phyloP scores from a whole-genome alignment of 1,140 invertebrate genomes.

The Zaprionus ghesquierei region DNA sequence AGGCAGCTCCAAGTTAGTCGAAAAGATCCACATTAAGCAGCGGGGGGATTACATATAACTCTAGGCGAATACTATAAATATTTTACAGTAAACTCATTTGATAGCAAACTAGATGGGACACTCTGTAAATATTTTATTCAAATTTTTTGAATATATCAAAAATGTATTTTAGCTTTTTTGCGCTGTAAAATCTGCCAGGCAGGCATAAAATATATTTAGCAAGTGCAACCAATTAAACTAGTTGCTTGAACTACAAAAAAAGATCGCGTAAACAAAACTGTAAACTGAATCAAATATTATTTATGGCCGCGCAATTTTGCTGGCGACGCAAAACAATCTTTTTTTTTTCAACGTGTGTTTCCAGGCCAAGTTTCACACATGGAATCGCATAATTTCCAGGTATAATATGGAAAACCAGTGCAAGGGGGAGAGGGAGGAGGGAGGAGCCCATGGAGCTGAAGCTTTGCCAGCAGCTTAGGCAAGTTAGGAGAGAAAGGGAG shows the following conservation, averaged over 20 bases:
- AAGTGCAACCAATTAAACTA: constrained; percentile 30
- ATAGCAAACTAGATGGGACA: background rate
- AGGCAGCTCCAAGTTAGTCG: background rate
- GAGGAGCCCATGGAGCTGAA: background rate
- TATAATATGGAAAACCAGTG: constrained; percentile 35
- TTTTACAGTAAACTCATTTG: background rate
- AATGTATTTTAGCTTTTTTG: background rate
- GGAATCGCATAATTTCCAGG: constrained; percentile 65
- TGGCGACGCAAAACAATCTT: constrained; percentile 44
- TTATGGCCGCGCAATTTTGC: constrained; percentile 50
- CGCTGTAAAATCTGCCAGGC: constrained; percentile 33
- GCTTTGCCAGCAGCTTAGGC: constrained; percentile 1
- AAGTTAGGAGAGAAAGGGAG: background rate
- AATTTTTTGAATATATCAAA: background rate
- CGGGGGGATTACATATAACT: background rate
- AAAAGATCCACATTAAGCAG: background rate
- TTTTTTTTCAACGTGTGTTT: too few relatives aligned
- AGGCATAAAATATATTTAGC: constrained; percentile 58
- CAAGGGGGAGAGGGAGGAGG: background rate
- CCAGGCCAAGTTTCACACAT: constrained; percentile 45
- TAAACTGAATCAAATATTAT: constrained; percentile 66
- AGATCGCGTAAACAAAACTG: background rate
- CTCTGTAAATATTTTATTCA: background rate
- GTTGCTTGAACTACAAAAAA: constrained; percentile 20
- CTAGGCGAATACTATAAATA: background rate